Evolutionary conservation across 2,797 vertebrate species (phyloP).

Genomic region (Nyctalus aviator): DNA sequence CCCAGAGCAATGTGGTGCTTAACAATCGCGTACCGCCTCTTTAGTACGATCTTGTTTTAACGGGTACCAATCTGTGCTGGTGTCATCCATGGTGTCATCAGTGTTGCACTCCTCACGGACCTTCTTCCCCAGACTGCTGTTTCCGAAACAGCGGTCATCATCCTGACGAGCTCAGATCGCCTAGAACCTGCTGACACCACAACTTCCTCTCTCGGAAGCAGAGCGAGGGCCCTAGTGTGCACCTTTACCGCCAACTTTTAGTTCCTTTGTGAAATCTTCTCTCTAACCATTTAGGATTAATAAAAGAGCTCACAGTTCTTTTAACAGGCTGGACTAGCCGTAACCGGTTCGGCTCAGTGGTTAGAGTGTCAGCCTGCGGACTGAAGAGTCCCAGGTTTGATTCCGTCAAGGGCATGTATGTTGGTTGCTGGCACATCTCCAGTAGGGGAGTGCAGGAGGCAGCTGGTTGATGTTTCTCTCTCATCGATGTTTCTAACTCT

Average conservation of each 20-base stretch:
- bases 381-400: no score
- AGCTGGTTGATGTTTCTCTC: no score
- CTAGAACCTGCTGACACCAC: not conserved
- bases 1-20: slow-evolving; percentile 95
- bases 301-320: not conserved
- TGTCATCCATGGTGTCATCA: slow-evolving; percentile 93
- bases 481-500: no score
- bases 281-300: not conserved
- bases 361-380: no score
- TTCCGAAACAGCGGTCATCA: not conserved
- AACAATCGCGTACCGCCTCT: slow-evolving; percentile 98
- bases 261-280: slow-evolving; percentile 10
- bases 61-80: slow-evolving; percentile 95
- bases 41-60: slow-evolving; percentile 95
- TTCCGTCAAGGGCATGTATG: no score
- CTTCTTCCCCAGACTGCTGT: not conserved
- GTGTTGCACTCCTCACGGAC: slow-evolving; percentile 84
- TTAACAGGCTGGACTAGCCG: not conserved
- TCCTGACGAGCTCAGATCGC: not conserved
- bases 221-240: not conserved
- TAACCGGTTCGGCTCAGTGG: no score
- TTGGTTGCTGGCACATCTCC: no score
- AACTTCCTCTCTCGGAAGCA: not conserved
- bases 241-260: not conserved
- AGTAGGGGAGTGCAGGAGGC: no score